Evolutionary conservation across 2,113 vertebrate genomes (phyloP), one percentile per base, ranked within the genome.

Genomic region (Rhinolophus ferrumequinum): DNA sequence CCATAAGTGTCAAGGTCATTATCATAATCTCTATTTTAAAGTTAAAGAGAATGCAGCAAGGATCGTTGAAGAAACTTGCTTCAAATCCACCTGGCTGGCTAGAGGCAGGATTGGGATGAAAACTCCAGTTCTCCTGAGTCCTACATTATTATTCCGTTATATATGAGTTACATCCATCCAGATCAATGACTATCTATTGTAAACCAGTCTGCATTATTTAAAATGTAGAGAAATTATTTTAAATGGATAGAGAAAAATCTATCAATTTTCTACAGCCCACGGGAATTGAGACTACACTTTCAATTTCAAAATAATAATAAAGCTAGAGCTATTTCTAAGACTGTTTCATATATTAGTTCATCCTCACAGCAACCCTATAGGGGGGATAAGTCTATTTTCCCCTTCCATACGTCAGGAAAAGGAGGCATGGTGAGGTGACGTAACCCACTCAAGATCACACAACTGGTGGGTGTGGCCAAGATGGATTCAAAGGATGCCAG

Each of bases 121-220:
- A 54, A 33, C 83, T 4, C 58, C 67, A 30, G 44, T 19, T 82
- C 28, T 58, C 38, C 58, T 19, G 21, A 66, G 41, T 38, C 28
- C 13, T 26, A 38, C 30, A 38, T 67, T 33, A 24, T 26, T 60
- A 33, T 24, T 89, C 58, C 38, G 9, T 50, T 38, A n/a, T 33
- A 28, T 33, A 28, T 30, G 83, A 87, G 56, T 75, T 75, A 13
- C 35, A 38, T 26, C 54, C n/a, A 12, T 56, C 52, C 15, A 9
- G 77, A 79, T 79, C 52, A 12, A 79, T 79, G 62, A 62, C 72
- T 28, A n/a, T 62, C 41, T 60, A 70, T n/a, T 91, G 30, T 62
- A 69, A 79, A 54, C 52, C 47, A 15, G 64, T 41, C 54, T 92
- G 73, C 66, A 72, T 87, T 73, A 81, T 81, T 73, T 91, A 73